A percentile compares a stretch with the other conserved stretches of the same genome.
Conservation (phyloP, 1,140 invertebrate species). For the Rhyacophila brunnea region DNA sequence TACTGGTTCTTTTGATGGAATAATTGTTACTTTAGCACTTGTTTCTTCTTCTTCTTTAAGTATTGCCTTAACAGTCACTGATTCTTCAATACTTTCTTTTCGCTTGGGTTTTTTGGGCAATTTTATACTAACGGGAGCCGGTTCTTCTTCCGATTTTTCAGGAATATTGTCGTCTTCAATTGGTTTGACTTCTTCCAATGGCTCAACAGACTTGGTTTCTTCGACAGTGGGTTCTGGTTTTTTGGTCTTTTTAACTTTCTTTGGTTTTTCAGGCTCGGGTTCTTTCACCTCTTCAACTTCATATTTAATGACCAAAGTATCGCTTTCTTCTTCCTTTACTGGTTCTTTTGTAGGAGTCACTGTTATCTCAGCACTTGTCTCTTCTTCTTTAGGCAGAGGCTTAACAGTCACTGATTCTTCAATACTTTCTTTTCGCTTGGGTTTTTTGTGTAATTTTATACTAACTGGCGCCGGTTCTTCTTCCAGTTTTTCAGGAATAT, state of each 20-base stretch:
- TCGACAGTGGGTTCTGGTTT: constrained; percentile 40
- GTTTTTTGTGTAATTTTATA: constrained; percentile 33
- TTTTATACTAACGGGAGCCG: constrained; percentile 38
- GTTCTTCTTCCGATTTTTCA: constrained; percentile 39
- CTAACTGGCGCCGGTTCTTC: constrained; percentile 33
- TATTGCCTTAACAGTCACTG: constrained; percentile 44
- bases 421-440: constrained; percentile 29
- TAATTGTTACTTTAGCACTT: background rate
- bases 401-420: constrained; percentile 31
- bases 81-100: constrained; percentile 45
- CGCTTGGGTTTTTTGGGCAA: constrained; percentile 41
- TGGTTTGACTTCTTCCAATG: constrained; percentile 37
- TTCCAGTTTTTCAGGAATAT: constrained; percentile 35
- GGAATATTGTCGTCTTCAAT: constrained; percentile 31
- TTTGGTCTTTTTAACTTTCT: constrained; percentile 35
- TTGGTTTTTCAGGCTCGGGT: constrained; percentile 26
- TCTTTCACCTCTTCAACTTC: constrained; percentile 38
- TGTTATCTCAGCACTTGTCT: background rate
- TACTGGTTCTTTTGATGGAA: background rate
- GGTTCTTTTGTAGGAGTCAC: constrained; percentile 23
- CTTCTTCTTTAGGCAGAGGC: constrained; percentile 20
- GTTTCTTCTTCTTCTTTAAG: constrained; percentile 36
- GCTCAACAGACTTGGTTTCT: constrained; percentile 11
- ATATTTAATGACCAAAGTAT: constrained; percentile 40
- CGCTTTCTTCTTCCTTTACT: constrained; percentile 38